Evolutionary conservation across 2,797 vertebrate species (phyloP).

Genomic region (Pogonophryne albipinna): DNA sequence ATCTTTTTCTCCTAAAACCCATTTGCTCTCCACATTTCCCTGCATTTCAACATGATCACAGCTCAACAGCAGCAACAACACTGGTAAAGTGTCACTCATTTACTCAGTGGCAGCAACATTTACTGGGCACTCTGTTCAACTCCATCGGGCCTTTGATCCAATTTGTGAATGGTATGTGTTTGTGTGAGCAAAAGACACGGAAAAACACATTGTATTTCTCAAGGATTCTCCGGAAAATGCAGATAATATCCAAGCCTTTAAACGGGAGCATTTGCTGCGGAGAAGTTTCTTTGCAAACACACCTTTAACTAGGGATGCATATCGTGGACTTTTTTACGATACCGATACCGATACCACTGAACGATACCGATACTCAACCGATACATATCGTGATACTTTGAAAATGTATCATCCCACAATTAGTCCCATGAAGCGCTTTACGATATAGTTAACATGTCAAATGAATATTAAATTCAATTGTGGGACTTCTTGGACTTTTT

Average conservation of each 20-base stretch:
- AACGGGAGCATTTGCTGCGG: conserved; percentile 12
- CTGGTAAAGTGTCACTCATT: conserved; percentile 70
- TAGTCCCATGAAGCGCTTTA: too few species aligned
- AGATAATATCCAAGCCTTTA: conserved; percentile 1
- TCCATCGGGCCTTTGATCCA: conserved; percentile 62
- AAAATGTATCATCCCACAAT: too few species aligned
- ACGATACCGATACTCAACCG: too few species aligned
- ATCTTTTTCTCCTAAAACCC: conserved; percentile 56
- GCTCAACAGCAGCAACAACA: conserved; percentile 58
- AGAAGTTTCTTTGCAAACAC: conserved; percentile 1
- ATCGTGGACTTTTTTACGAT: too few species aligned
- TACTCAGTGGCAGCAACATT: conserved; percentile 65
- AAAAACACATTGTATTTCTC: conserved; percentile 7
- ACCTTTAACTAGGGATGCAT: too few species aligned
- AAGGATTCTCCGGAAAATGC: neutral
- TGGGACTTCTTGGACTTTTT: too few species aligned
- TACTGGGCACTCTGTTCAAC: conserved; percentile 59
- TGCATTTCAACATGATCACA: conserved; percentile 66
- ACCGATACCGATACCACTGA: too few species aligned
- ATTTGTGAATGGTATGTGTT: conserved; percentile 36
- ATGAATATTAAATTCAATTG: too few species aligned
- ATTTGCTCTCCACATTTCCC: conserved; percentile 67
- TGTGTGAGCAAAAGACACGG: neutral
- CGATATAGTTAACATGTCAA: too few species aligned
- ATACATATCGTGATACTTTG: too few species aligned